Conservation (phyloP, 2,888 invertebrate genomes). For the Nomada hirtipes region DNA sequence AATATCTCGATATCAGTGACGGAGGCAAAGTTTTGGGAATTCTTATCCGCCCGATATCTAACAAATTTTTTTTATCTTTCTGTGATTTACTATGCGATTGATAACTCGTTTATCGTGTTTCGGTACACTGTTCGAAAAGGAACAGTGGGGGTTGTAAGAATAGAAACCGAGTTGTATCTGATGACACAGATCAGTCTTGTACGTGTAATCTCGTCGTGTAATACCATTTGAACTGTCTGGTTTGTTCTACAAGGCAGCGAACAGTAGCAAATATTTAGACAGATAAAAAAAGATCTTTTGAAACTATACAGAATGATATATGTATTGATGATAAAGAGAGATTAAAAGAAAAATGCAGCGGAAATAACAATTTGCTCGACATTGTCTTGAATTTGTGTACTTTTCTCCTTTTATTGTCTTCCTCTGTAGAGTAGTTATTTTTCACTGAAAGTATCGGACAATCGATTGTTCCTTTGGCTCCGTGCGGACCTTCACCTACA, state of each 20-base stretch:
- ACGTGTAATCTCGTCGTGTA: slow-evolving; percentile 24
- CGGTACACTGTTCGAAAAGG: no score
- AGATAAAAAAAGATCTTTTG: slow-evolving; percentile 11
- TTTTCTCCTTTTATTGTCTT: no score
- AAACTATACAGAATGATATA: background rate
- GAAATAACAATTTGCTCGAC: no score
- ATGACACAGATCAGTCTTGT: slow-evolving; percentile 40
- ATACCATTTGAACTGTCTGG: slow-evolving; percentile 16
- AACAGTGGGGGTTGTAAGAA: background rate
- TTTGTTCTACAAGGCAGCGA: slow-evolving; percentile 14
- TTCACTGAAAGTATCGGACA: background rate
- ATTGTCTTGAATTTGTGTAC: no score
- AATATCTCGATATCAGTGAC: background rate
- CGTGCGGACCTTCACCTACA: slow-evolving; percentile 35
- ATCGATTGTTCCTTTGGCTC: slow-evolving; percentile 35
- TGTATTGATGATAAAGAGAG: background rate
- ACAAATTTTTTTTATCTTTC: no score
- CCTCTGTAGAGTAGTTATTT: background rate
- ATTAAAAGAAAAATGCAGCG: background rate
- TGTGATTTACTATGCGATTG: background rate
- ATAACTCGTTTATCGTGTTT: background rate
- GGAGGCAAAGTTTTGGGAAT: background rate
- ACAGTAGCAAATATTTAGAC: slow-evolving; percentile 26
- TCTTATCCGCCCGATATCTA: background rate
- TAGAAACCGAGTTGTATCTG: slow-evolving; percentile 15